A percentile compares a stretch with the other conserved stretches of the same genome.
phyloP scores from a whole-genome alignment of 2,888 invertebrate species.

The Drosophila paramelanica region DNA sequence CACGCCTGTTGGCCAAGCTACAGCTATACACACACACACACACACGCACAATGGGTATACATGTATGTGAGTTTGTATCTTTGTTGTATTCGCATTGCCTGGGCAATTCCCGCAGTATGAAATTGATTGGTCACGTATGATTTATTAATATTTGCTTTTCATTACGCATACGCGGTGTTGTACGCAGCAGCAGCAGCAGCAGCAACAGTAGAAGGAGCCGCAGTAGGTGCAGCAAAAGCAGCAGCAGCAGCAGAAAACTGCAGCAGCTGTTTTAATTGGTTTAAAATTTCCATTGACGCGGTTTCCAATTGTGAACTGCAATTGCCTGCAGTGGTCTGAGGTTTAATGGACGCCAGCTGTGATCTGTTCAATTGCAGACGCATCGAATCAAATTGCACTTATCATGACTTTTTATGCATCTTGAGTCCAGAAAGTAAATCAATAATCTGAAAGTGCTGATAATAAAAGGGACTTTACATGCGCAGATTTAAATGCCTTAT shows the following conservation, averaged over 20 bases:
- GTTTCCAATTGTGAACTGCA: constrained; percentile 46
- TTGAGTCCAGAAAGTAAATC: constrained; percentile 9
- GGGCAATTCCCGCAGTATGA: constrained; percentile 47
- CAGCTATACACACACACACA: not conserved
- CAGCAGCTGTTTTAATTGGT: constrained; percentile 77
- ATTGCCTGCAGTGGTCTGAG: constrained; percentile 72
- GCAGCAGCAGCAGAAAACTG: constrained; percentile 14
- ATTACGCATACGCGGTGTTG: constrained; percentile 74
- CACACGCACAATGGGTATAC: not conserved
- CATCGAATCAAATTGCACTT: constrained; percentile 31
- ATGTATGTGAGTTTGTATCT: not conserved
- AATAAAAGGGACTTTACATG: not conserved
- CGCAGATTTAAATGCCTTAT: not conserved
- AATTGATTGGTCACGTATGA: constrained; percentile 79
- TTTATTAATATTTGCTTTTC: constrained; percentile 79
- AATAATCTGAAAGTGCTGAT: not conserved
- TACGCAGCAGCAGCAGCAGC: constrained; percentile 12
- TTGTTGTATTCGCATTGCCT: constrained; percentile 15
- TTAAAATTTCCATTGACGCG: constrained; percentile 68
- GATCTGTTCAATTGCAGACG: constrained; percentile 47
- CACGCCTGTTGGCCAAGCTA: constrained; percentile 25
- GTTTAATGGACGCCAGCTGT: constrained; percentile 70
- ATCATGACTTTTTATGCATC: constrained; percentile 21
- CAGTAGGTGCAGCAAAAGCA: constrained; percentile 9
- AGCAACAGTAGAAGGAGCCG: constrained; percentile 8